These are phyloP conservation scores for Acronicta alni DNA, from an alignment of 2,888 invertebrate species.

Conservation along the genomic window DNA sequence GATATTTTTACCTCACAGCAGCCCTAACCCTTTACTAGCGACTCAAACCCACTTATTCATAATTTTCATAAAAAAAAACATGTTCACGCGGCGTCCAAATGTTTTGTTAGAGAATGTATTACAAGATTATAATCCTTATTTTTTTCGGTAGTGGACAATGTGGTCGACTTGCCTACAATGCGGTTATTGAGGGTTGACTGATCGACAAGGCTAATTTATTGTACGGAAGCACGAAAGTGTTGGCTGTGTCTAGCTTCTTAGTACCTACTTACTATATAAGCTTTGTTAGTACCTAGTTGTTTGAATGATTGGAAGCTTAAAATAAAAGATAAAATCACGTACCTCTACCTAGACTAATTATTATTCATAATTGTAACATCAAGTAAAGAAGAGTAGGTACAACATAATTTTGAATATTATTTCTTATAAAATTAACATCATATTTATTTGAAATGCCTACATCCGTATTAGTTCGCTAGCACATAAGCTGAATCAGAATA, in stretches of 20 bases:
- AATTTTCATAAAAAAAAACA: conserved; percentile 75
- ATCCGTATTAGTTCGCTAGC: no score
- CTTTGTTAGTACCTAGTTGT: no score
- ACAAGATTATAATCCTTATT: conserved; percentile 79
- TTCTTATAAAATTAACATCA: no score
- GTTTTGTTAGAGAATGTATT: conserved; percentile 69
- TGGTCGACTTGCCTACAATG: conserved; percentile 82
- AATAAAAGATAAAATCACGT: no score
- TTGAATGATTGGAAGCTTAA: no score
- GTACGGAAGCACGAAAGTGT: conserved; percentile 30
- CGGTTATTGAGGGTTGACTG: conserved; percentile 69
- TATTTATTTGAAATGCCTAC: no score
- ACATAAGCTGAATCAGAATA: not conserved
- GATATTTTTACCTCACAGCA: conserved; percentile 35
- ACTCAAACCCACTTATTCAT: conserved; percentile 82
- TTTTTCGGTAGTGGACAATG: conserved; percentile 74
- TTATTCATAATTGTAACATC: no score
- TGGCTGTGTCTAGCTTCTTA: not conserved
- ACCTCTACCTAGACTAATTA: no score
- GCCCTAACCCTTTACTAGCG: conserved; percentile 57
- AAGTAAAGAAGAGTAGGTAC: no score
- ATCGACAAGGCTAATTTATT: conserved; percentile 60
- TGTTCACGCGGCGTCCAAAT: conserved; percentile 69
- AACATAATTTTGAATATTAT: no score
- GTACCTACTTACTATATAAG: no score